phyloP scores from a whole-genome alignment of 2,113 vertebrate species.

The western clawed frog (Xenopus tropicalis) region DNA sequence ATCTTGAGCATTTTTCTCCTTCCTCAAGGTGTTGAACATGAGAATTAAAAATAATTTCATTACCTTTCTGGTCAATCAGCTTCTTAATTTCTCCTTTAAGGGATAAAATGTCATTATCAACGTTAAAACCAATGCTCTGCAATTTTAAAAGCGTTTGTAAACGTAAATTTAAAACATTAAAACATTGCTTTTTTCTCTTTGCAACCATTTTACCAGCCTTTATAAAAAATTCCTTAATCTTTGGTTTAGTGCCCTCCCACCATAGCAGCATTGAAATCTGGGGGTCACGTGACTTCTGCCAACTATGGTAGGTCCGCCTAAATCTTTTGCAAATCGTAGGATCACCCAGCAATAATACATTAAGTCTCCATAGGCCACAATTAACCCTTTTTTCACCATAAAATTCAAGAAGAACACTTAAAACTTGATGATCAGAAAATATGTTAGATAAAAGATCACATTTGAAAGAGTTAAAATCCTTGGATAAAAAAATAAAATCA shows the following conservation, averaged over 20 bases:
- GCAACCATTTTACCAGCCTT: neutral
- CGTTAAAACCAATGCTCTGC: neutral
- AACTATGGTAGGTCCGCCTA: too few relatives aligned
- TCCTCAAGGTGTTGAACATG: neutral
- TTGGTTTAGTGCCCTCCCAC: neutral
- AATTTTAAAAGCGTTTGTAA: neutral
- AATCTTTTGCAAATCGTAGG: too few relatives aligned
- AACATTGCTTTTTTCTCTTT: neutral
- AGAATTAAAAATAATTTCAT: neutral
- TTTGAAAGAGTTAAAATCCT: too few relatives aligned
- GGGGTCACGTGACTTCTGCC: too few relatives aligned
- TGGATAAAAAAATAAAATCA: neutral
- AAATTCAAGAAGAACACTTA: too few relatives aligned
- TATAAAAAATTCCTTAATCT: constrained; percentile 3
- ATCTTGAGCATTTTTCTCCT: neutral
- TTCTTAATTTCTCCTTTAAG: neutral
- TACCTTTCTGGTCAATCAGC: neutral
- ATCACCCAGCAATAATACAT: too few relatives aligned
- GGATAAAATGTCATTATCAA: neutral
- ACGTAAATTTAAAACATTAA: too few relatives aligned
- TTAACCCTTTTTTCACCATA: too few relatives aligned
- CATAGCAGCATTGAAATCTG: neutral
- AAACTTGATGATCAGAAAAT: too few relatives aligned
- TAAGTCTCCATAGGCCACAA: too few relatives aligned
- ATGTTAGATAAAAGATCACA: too few relatives aligned